Evolutionary conservation across 1,140 invertebrate species (phyloP).

Genomic region (Daktulosphaira vitifoliae): DNA sequence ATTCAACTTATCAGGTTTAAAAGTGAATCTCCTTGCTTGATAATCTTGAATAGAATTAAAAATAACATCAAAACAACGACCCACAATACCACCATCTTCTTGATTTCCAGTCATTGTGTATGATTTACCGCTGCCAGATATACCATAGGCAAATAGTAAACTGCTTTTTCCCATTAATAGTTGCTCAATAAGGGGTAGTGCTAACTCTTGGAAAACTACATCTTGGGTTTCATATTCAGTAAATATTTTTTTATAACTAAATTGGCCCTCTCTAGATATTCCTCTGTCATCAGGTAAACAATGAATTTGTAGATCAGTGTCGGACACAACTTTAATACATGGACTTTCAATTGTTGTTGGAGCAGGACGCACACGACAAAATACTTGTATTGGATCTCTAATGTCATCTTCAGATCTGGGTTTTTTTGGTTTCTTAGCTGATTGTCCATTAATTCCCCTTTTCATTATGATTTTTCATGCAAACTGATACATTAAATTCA

Average conservation of each 20-base stretch:
- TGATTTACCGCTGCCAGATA: constrained; percentile 94
- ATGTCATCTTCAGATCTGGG: not conserved
- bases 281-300: constrained; percentile 53
- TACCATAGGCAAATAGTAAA: constrained; percentile 89
- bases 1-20: constrained; percentile 88
- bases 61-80: constrained; percentile 78
- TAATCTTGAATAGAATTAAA: constrained; percentile 79
- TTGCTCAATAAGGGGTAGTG: constrained; percentile 74
- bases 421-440: constrained; percentile 19
- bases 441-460: not conserved
- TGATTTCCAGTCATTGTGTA: constrained; percentile 76
- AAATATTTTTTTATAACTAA: constrained; percentile 78
- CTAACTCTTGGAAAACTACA: constrained; percentile 52
- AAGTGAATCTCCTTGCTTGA: constrained; percentile 73
- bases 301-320: constrained; percentile 56
- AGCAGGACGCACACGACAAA: constrained; percentile 38
- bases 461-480: constrained; percentile 2
- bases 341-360: constrained; percentile 28
- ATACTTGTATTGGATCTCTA: constrained; percentile 39
- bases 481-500: too few relatives aligned
- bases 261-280: constrained; percentile 61
- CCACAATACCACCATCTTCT: constrained; percentile 54
- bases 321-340: constrained; percentile 64
- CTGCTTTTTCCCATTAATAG: constrained; percentile 75
- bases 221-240: constrained; percentile 65